phyloP scores from a whole-genome alignment of 2,888 invertebrate genomes.

The Limnephilus rhombicus region DNA sequence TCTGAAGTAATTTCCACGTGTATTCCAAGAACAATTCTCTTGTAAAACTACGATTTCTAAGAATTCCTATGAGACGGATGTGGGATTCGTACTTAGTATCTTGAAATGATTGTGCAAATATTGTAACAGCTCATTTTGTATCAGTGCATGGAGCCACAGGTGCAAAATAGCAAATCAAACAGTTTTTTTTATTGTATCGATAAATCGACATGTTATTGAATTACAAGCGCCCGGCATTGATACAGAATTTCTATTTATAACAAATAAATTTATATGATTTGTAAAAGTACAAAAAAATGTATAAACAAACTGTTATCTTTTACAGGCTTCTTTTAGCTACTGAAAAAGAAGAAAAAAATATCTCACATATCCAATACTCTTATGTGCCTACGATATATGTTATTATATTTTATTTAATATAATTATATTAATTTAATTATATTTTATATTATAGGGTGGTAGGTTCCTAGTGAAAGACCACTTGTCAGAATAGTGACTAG shows the following conservation, averaged over 20 bases:
- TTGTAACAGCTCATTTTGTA: conserved; percentile 21
- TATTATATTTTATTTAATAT: too few relatives aligned
- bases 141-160: conserved; percentile 26
- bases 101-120: conserved; percentile 18
- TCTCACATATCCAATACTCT: neutral
- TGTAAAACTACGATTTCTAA: neutral
- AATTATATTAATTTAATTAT: too few relatives aligned
- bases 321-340: neutral
- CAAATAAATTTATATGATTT: neutral
- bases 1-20: neutral
- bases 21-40: neutral
- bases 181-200: neutral
- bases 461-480: too few relatives aligned
- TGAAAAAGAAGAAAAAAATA: neutral
- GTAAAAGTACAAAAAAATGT: neutral
- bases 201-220: neutral
- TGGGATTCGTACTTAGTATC: conserved; percentile 9
- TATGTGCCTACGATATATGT: too few relatives aligned
- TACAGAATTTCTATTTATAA: neutral
- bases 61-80: conserved; percentile 17
- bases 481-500: too few relatives aligned
- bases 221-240: neutral
- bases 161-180: conserved; percentile 26
- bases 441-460: too few relatives aligned
- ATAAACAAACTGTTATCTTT: neutral